Percentiles rank a stretch among this genome's conserved stretches.
Evolutionary conservation across 2,113 vertebrate species (phyloP).

Genomic region (Anolis sagrei): DNA sequence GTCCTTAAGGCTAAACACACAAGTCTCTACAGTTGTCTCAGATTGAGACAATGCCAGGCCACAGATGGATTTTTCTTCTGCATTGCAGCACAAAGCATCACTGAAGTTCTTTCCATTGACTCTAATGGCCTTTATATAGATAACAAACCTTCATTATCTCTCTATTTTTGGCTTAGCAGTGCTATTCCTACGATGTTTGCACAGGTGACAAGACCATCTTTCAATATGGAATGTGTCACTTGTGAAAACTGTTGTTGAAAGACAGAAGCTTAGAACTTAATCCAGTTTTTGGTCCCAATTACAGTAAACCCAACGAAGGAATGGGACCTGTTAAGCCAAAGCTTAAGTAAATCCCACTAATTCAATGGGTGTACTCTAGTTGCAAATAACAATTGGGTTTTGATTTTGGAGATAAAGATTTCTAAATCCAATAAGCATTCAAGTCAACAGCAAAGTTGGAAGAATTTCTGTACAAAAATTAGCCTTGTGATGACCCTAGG

Average conservation of each 20-base stretch:
- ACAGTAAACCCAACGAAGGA: too few relatives aligned
- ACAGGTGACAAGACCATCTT: background rate
- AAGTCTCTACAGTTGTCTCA: background rate
- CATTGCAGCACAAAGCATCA: background rate
- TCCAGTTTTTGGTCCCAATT: too few relatives aligned
- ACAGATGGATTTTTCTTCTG: background rate
- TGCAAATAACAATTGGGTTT: too few relatives aligned
- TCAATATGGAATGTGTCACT: background rate
- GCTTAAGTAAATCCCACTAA: too few relatives aligned
- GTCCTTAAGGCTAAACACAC: background rate
- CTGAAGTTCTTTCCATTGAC: conserved; percentile 3
- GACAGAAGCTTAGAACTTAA: background rate
- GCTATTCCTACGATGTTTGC: background rate
- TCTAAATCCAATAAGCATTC: background rate
- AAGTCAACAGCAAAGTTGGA: background rate
- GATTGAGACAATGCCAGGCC: background rate
- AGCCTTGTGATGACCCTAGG: background rate
- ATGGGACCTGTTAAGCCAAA: too few relatives aligned
- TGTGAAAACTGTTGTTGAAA: background rate
- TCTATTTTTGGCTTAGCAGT: background rate
- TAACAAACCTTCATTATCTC: background rate
- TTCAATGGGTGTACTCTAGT: too few relatives aligned
- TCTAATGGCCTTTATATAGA: conserved; percentile 9
- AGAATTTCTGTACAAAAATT: background rate
- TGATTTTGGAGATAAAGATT: background rate